A percentile compares a stretch with the other conserved stretches of the same genome.
These are phyloP conservation scores for Salticus scenicus DNA, from an alignment of 2,888 invertebrate species.

Conservation along the genomic window DNA sequence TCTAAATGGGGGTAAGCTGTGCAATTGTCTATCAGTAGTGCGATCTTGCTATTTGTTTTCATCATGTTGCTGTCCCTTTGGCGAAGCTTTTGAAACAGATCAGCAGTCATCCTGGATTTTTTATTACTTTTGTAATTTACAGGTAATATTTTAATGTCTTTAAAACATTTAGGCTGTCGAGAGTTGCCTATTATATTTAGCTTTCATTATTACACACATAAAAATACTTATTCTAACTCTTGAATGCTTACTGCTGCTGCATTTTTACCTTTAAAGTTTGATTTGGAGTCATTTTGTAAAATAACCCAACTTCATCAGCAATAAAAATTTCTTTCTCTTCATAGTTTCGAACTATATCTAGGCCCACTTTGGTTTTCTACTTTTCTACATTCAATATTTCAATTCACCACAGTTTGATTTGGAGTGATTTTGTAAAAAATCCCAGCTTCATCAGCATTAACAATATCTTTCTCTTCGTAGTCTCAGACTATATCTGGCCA, in stretches of 20 bases:
- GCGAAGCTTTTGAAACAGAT: background rate
- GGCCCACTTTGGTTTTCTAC: too few species aligned
- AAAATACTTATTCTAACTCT: slow-evolving; percentile 1
- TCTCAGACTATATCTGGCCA: too few species aligned
- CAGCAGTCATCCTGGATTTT: background rate
- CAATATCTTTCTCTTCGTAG: too few species aligned
- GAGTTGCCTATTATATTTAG: background rate
- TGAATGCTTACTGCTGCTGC: background rate
- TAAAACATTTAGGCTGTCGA: background rate
- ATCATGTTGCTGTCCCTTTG: background rate
- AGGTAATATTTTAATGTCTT: background rate
- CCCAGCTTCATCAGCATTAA: too few species aligned
- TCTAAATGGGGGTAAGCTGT: background rate
- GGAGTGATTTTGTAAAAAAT: too few species aligned
- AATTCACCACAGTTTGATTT: too few species aligned
- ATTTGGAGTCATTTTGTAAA: slow-evolving; percentile 9
- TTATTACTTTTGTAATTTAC: background rate
- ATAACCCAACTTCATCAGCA: slow-evolving; percentile 1
- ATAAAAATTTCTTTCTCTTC: slow-evolving; percentile 5
- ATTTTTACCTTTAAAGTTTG: slow-evolving; percentile 8
- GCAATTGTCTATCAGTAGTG: background rate
- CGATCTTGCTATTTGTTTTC: background rate
- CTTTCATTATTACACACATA: background rate
- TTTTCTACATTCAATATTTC: too few species aligned
- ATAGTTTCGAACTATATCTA: background rate